phyloP scores from a whole-genome alignment of 2,797 vertebrate species.

The Sebastes umbrosus region DNA sequence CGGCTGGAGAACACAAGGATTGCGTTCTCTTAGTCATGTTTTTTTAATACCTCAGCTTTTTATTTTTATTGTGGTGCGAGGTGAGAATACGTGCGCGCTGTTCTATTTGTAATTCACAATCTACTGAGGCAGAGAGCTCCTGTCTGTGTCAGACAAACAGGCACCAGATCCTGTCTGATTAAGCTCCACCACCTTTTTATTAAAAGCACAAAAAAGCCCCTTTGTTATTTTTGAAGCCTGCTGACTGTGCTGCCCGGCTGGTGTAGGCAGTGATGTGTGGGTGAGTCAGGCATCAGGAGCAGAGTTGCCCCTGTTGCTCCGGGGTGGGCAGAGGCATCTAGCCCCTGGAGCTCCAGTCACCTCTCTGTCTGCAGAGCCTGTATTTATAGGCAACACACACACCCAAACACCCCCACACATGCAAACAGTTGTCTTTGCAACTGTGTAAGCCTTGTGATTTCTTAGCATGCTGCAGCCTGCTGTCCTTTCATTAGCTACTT shows the following conservation, averaged over 20 bases:
- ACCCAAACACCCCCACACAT: constrained; percentile 59
- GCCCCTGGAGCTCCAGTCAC: constrained; percentile 57
- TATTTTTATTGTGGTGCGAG: constrained; percentile 18
- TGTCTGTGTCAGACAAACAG: constrained; percentile 35
- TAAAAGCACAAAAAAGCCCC: constrained; percentile 46
- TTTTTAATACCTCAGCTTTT: constrained; percentile 25
- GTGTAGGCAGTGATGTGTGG: constrained; percentile 41
- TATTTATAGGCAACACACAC: constrained; percentile 71
- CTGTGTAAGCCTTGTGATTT: constrained; percentile 60
- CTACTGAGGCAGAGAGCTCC: constrained; percentile 16
- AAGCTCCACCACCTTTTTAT: constrained; percentile 49
- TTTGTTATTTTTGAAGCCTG: constrained; percentile 51
- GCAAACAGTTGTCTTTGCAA: constrained; percentile 73
- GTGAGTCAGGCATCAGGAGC: constrained; percentile 42
- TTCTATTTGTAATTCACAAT: constrained; percentile 36
- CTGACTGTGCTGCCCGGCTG: constrained; percentile 36
- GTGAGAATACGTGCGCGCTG: constrained; percentile 7
- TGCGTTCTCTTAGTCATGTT: constrained; percentile 7
- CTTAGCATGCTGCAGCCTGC: constrained; percentile 70
- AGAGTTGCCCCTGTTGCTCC: constrained; percentile 46
- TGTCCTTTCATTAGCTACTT: constrained; percentile 69
- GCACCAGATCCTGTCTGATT: constrained; percentile 50
- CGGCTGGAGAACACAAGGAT: not conserved
- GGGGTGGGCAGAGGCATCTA: constrained; percentile 59
- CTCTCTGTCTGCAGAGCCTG: constrained; percentile 61